Base-by-base conservation (phyloP, 2,888 invertebrate species). In the Perizoma affinitatum region DNA sequence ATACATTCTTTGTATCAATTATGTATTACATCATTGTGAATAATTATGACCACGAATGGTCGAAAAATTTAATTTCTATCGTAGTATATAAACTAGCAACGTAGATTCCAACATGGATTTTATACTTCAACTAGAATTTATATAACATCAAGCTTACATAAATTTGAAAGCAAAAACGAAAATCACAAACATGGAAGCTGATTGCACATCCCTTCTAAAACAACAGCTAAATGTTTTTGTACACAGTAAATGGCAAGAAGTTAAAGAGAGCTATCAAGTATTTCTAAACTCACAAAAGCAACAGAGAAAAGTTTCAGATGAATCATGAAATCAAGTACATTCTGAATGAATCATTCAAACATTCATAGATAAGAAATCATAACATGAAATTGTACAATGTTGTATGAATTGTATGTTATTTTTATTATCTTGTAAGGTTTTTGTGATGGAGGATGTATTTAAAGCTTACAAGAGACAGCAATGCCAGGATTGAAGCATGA, bases 401-500 rank as follows among this genome's bases (percentile, higher is more conserved):
- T n/a, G 5, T 42, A n/a, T n/a, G 10, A 22, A 1, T 22, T 22
- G 22, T 22, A 22, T 22, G 22, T 22, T 22, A 22, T 22, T 22
- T 22, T 22, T 22, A 22, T 22, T 22, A 2, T 22, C 1, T 22
- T 1, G 22, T 3, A 22, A 22, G 22, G 22, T 22, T 22, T n/a
- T 22, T 22, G 22, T 2, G 22, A 22, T 22, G 22, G 3, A 22
- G 22, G 3, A 5, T 6, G 6, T 7, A 54, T 43, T 7, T 47
- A 51, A 52, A 54, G 54, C 54, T 43, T 36, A 11, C n/a, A 56
- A 44, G 40, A 47, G 52, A 54, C 33, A 36, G 33, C 34, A 45
- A 9, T 41, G 22, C 41, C n/a, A 54, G 49, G 48, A 53, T 22
- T 64, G n/a, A 54, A 54, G 54, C 70, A 68, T 65, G 65, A 56